Conservation (phyloP, 1,140 invertebrate species). For the Acromyrmex heyeri region DNA sequence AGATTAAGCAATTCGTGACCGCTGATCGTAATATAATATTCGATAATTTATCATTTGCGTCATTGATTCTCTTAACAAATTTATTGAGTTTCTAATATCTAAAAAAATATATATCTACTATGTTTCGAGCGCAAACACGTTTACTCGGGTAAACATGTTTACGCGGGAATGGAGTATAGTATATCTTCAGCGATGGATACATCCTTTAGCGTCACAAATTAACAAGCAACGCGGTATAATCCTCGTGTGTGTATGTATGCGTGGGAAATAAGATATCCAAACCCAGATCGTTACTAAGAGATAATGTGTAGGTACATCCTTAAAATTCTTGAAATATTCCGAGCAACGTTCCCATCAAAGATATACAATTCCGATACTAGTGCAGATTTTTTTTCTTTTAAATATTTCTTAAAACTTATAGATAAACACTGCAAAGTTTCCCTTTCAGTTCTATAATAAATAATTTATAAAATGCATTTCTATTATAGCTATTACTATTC, state of each 20-base stretch:
- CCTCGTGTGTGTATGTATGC: conserved; percentile 22
- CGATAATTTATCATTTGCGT: conserved; percentile 19
- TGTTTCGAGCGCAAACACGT: background rate
- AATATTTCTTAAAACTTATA: conserved; percentile 10
- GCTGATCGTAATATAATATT: background rate
- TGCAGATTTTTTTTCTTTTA: background rate
- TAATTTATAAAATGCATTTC: background rate
- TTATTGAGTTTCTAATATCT: conserved; percentile 7
- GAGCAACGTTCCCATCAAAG: conserved; percentile 38
- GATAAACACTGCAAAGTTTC: background rate
- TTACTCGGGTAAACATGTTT: conserved; percentile 36
- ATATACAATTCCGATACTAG: background rate
- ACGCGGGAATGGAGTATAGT: background rate
- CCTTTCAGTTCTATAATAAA: background rate
- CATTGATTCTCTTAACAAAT: conserved; percentile 9
- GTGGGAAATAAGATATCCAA: conserved; percentile 54
- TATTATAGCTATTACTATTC: background rate
- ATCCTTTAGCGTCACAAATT: conserved; percentile 49
- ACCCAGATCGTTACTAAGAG: conserved; percentile 42
- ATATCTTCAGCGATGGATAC: background rate
- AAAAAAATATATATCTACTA: background rate
- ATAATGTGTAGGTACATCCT: conserved; percentile 38
- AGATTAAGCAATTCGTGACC: background rate
- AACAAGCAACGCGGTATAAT: conserved; percentile 28
- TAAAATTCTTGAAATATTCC: conserved; percentile 58